These are phyloP conservation scores for Dicranocentrus wangi DNA, from an alignment of 2,888 invertebrate species.

Conservation along the genomic window DNA sequence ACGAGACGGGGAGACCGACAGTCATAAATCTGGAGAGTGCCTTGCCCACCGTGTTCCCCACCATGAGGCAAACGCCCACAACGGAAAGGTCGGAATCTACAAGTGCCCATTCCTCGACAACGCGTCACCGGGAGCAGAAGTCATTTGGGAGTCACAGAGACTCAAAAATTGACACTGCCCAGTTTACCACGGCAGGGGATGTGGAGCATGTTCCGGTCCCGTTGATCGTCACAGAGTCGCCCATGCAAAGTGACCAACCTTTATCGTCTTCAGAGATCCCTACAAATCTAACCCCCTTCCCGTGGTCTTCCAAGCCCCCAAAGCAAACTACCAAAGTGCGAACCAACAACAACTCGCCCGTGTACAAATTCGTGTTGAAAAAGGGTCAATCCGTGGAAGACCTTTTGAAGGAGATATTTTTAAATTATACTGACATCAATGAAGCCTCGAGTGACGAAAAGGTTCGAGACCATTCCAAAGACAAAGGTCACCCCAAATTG, in stretches of 20 bases:
- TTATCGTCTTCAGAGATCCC: background rate
- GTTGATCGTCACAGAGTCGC: slow-evolving; percentile 60
- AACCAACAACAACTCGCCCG: slow-evolving; percentile 72
- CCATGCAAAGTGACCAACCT: slow-evolving; percentile 11
- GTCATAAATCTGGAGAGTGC: slow-evolving; percentile 14
- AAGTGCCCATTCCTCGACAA: background rate
- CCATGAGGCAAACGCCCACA: slow-evolving; percentile 35
- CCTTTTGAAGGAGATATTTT: slow-evolving; percentile 73
- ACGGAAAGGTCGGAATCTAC: background rate
- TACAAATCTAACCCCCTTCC: slow-evolving; percentile 33
- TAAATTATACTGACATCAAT: slow-evolving; percentile 68
- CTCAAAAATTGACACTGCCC: slow-evolving; percentile 70
- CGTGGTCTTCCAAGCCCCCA: slow-evolving; percentile 29
- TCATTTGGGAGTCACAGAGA: slow-evolving; percentile 61
- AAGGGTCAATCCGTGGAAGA: slow-evolving; percentile 74
- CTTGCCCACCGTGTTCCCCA: slow-evolving; percentile 34
- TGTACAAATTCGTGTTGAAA: slow-evolving; percentile 73
- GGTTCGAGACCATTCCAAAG: background rate
- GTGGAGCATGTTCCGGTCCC: slow-evolving; percentile 69
- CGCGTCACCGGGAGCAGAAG: slow-evolving; percentile 60
- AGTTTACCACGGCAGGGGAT: slow-evolving; percentile 58
- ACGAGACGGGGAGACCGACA: slow-evolving; percentile 48
- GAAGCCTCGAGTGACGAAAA: slow-evolving; percentile 3
- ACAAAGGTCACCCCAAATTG: slow-evolving; percentile 27
- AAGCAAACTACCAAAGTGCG: slow-evolving; percentile 53